Base-by-base conservation (phyloP, 2,888 invertebrate species). In the Polydrusus tereticollis region DNA sequence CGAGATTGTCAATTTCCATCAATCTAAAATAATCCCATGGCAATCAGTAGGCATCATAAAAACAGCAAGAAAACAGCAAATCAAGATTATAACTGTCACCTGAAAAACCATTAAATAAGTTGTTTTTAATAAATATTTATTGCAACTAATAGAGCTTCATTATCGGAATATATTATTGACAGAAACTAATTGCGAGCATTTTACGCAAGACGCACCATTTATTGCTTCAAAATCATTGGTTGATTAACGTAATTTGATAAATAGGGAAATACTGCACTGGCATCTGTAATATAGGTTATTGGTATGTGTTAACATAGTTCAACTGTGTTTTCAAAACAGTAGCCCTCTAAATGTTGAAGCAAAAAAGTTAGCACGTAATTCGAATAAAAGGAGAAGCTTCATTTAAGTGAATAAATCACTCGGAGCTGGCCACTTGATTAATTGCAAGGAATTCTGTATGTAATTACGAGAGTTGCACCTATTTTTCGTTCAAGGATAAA, bases 111-210 rank as follows among this genome's bases (percentile, higher is more conserved):
- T 68, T 58, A 72, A 58, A 33, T 64, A 68, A 64, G 65, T 26
- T 60, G 73, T 73, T 73, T 73, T 69, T 73, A 73, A 69, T 73
- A 73, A 63, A 73, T 73, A 73, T 70, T 73, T 73, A 73, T 69
- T 66, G 55, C 45, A 33, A 33, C 36, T 73, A 70, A 73, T 73
- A 52, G 57, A 33, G 47, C 57, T 69, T 70, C 58, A 73, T 73
- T 73, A 73, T 73, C 70, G 36, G 64, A 69, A 69, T 73, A 69
- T 69, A 73, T n/a, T n/a, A n/a, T 65, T 73, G 69, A 72, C 72
- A 72, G 63, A 64, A 64, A 72, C 72, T 72, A 72, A 72, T 72
- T 72, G 69, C 72, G 26, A 36, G 55, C 60, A 66, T 66, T 71
- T 71, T 62, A 62, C 66, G 71, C 71, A 45, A 58, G 64, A 50